A percentile compares a stretch with the other conserved stretches of the same genome.
phyloP scores from a whole-genome alignment of 2,888 invertebrate genomes.

The Entomobrya multifasciata region DNA sequence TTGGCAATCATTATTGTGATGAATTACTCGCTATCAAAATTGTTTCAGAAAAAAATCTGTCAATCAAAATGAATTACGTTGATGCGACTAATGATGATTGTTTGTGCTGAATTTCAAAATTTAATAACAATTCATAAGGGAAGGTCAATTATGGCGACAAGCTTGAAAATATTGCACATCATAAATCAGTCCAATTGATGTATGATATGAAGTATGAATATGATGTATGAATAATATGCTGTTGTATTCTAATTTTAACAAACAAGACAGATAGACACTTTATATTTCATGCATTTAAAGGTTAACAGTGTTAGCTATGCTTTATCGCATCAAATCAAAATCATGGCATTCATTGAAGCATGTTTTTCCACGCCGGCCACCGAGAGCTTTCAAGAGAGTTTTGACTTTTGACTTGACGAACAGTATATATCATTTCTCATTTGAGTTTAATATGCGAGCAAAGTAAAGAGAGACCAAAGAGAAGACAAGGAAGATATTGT shows the following conservation, averaged over 20 bases:
- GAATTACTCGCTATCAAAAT: too few relatives aligned
- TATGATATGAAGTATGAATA: too few relatives aligned
- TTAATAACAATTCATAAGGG: slow-evolving; percentile 32
- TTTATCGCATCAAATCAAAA: too few relatives aligned
- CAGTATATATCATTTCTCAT: neutral
- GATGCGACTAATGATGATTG: neutral
- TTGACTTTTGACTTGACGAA: neutral
- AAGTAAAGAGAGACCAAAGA: too few relatives aligned
- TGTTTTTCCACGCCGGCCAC: too few relatives aligned
- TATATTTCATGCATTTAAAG: neutral
- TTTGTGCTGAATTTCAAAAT: slow-evolving; percentile 14
- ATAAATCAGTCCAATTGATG: slow-evolving; percentile 24
- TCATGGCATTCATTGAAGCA: too few relatives aligned
- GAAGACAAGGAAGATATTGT: neutral
- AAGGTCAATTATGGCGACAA: slow-evolving; percentile 48
- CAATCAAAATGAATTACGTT: neutral
- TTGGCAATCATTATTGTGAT: too few relatives aligned
- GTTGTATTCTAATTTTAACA: too few relatives aligned
- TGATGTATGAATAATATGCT: neutral
- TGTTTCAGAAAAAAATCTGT: neutral
- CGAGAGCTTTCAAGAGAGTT: too few relatives aligned
- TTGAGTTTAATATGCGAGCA: too few relatives aligned
- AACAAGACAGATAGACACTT: too few relatives aligned
- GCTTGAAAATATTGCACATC: slow-evolving; percentile 3
- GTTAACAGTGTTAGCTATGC: too few relatives aligned